These are phyloP conservation scores for Polia nebulosa DNA, from an alignment of 2,888 invertebrate species.

Conservation along the genomic window DNA sequence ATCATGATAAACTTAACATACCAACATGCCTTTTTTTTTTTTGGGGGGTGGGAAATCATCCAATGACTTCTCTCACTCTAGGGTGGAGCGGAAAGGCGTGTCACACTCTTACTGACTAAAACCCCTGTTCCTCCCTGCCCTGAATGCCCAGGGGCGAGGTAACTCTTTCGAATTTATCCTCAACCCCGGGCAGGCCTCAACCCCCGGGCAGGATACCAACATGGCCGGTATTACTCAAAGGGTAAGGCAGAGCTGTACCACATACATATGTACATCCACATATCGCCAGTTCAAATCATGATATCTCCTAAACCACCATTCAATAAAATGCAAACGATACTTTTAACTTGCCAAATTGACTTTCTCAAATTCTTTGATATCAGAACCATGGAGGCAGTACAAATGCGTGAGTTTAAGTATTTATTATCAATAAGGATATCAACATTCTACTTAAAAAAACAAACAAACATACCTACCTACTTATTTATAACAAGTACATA, in stretches of 20 bases:
- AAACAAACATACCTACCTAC: not conserved
- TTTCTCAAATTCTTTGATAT: not conserved
- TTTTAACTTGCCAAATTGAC: not conserved
- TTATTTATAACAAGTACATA: not conserved
- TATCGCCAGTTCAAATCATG: too few species aligned
- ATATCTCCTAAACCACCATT: not conserved
- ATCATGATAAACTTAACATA: not conserved
- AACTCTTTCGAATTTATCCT: too few species aligned
- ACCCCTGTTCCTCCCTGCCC: too few species aligned
- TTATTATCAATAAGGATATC: not conserved
- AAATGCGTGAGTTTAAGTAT: too few species aligned
- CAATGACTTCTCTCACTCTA: too few species aligned
- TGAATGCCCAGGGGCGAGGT: too few species aligned
- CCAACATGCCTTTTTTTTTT: not conserved
- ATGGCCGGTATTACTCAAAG: not conserved
- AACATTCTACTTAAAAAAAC: not conserved
- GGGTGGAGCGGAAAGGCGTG: too few species aligned
- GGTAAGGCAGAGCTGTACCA: not conserved
- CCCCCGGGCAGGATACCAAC: too few species aligned
- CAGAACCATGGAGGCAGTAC: too few species aligned
- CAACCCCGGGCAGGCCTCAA: too few species aligned
- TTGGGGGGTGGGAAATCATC: too few species aligned
- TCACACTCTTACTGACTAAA: too few species aligned
- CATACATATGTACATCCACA: not conserved
- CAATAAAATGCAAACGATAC: not conserved